phyloP scores from a whole-genome alignment of 1,140 invertebrate species.

The Calephelis nemesis region DNA sequence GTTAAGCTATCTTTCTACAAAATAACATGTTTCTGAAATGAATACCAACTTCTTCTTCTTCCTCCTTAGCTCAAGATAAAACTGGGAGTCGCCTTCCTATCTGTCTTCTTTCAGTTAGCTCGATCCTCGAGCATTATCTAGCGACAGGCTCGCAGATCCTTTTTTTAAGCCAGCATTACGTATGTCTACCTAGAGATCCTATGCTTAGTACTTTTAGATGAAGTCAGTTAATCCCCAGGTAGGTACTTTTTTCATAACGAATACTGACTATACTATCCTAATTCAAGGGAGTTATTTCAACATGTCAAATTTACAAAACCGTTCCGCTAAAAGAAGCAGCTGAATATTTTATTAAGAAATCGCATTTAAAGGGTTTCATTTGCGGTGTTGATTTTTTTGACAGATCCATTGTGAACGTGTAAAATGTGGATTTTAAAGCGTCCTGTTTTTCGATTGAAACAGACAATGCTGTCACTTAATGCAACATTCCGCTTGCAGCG shows the following conservation, averaged over 20 bases:
- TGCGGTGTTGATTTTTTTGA: constrained; percentile 56
- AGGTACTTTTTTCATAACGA: background rate
- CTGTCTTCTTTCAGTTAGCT: too few species aligned
- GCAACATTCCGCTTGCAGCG: constrained; percentile 29
- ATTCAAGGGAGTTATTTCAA: background rate
- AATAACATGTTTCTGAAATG: too few species aligned
- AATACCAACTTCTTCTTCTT: too few species aligned
- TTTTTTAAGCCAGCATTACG: too few species aligned
- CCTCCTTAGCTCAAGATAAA: too few species aligned
- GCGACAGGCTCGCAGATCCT: too few species aligned
- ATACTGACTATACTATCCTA: background rate
- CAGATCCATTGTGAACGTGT: constrained; percentile 47
- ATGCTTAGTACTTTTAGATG: too few species aligned
- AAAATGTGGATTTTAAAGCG: constrained; percentile 46
- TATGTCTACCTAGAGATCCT: too few species aligned
- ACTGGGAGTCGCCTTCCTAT: too few species aligned
- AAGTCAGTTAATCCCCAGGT: too few species aligned
- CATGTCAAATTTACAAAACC: constrained; percentile 60
- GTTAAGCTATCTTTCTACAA: too few species aligned
- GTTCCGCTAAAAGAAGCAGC: constrained; percentile 48
- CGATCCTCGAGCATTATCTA: too few species aligned
- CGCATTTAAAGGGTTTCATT: constrained; percentile 48
- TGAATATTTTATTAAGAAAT: constrained; percentile 58
- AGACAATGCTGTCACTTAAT: constrained; percentile 40
- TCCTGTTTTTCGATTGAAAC: constrained; percentile 34